These are phyloP conservation scores for Buceros bicornis DNA, from an alignment of 2,797 vertebrate genomes.

Conservation along the genomic window DNA sequence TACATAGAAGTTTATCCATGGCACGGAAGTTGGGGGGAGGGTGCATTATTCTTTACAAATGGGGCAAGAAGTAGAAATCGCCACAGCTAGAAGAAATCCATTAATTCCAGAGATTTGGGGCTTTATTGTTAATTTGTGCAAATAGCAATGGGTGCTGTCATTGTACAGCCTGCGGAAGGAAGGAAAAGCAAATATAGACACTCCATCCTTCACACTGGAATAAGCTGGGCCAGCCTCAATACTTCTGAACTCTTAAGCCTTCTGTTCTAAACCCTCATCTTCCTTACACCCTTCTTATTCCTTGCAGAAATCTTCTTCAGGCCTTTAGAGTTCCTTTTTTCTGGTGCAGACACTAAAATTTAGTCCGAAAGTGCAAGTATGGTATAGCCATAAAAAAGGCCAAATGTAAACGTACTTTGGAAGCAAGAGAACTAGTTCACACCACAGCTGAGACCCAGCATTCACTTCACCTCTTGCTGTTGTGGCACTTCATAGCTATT, in stretches of 20 bases:
- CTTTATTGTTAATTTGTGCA: background rate
- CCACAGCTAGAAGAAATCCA: background rate
- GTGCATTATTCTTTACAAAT: background rate
- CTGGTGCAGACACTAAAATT: background rate
- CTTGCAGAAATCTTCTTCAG: background rate
- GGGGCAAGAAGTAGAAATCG: background rate
- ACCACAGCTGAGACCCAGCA: rapidly evolving
- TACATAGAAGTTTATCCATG: background rate
- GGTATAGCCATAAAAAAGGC: background rate
- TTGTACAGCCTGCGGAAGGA: background rate
- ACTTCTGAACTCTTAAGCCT: background rate
- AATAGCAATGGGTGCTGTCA: background rate
- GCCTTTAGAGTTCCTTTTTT: background rate
- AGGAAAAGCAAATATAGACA: background rate
- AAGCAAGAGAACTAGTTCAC: background rate
- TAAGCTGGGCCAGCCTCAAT: background rate
- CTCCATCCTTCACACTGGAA: background rate
- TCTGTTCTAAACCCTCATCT: background rate
- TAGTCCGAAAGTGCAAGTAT: background rate
- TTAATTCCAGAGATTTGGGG: background rate
- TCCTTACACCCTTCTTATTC: background rate
- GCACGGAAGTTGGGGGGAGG: background rate
- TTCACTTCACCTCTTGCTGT: background rate
- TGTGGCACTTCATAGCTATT: background rate
- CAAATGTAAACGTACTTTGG: background rate